phyloP scores from a whole-genome alignment of 2,888 invertebrate genomes.

The Erebia epiphron region DNA sequence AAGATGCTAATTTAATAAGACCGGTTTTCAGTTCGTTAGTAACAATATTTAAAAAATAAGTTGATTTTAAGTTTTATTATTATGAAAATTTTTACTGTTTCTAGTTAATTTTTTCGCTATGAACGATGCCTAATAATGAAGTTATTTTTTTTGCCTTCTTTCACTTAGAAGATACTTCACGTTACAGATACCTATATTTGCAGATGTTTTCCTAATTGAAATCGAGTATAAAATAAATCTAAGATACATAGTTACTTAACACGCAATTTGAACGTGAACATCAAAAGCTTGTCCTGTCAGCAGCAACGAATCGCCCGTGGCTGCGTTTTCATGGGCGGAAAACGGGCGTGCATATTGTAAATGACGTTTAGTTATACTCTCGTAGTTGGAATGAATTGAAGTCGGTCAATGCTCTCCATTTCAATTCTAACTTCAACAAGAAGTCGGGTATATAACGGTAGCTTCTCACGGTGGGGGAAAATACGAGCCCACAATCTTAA shows the following conservation, averaged over 20 bases:
- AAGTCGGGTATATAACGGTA: neutral
- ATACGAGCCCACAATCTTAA: neutral
- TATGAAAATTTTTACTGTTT: no score
- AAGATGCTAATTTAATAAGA: no score
- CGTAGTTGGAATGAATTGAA: conserved; percentile 12
- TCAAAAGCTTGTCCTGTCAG: conserved; percentile 4
- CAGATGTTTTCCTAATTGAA: no score
- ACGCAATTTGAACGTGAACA: neutral
- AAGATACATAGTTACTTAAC: no score
- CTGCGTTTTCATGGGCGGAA: neutral
- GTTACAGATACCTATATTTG: no score
- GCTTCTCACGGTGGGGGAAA: neutral
- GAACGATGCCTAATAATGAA: no score
- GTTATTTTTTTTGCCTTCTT: no score
- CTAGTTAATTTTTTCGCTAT: no score
- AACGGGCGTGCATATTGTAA: conserved; percentile 13
- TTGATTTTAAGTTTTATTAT: no score
- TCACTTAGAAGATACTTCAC: no score
- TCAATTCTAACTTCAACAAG: neutral
- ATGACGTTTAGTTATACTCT: conserved; percentile 17
- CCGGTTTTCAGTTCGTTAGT: no score
- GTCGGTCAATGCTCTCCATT: conserved; percentile 4
- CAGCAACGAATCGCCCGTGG: conserved; percentile 6
- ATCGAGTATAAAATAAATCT: neutral
- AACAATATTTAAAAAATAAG: no score